These are phyloP conservation scores for Enteromius mattozi DNA, from an alignment of 2,797 vertebrate species.

Conservation along the genomic window DNA sequence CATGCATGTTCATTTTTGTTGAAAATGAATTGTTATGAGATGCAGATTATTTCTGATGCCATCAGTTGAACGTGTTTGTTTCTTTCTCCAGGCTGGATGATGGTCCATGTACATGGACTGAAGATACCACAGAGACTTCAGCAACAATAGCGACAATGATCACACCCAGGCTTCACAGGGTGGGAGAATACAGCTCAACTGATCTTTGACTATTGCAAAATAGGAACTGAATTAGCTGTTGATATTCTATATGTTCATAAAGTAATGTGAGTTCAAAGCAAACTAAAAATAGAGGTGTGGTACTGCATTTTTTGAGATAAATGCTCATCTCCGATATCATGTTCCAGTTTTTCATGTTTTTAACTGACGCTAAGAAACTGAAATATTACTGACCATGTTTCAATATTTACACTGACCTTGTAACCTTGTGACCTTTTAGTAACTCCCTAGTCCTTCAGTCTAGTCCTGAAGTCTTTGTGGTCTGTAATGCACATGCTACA, in stretches of 20 bases:
- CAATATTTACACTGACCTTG: constrained; percentile 69
- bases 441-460: not conserved
- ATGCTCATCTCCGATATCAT: not conserved
- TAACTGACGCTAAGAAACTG: not conserved
- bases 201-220: not conserved
- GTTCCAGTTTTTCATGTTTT: not conserved
- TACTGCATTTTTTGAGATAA: not conserved
- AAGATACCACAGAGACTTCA: not conserved
- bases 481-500: constrained; percentile 9
- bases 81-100: constrained; percentile 38
- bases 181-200: not conserved
- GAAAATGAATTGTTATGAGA: not conserved
- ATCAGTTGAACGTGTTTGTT: constrained; percentile 19
- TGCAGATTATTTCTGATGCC: not conserved
- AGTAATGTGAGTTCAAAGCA: not conserved
- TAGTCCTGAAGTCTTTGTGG: not conserved
- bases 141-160: constrained; percentile 24
- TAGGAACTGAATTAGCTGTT: not conserved
- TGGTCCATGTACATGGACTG: not conserved
- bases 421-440: constrained; percentile 55
- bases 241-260: constrained; percentile 9
- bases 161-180: constrained; percentile 36
- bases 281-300: constrained; percentile 1
- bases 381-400: not conserved
- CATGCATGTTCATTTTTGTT: not conserved